Evolutionary conservation across 2,797 vertebrate species (phyloP), one percentile per base, ranked within the genome.

Genomic region (Streptopelia turtur): DNA sequence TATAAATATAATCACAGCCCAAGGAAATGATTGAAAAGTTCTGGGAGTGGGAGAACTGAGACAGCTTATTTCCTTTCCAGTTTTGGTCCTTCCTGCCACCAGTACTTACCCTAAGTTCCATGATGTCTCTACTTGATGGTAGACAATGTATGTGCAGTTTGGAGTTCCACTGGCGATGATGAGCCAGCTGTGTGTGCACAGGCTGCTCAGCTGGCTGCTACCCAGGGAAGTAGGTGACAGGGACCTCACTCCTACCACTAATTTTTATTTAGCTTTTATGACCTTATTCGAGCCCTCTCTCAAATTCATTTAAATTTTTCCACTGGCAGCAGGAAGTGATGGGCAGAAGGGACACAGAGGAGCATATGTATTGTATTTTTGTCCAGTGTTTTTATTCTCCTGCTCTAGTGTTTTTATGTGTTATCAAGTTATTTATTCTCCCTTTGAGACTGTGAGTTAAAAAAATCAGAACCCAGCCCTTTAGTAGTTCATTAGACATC

Each of bases 351-450:
- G 17, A 81, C 59, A 49, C 76, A 71, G 49, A 27, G 52, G 33
- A 64, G 33, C 14, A 37, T 65, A 20, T 5, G 9, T 78, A 45
- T 63, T 61, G 8, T 24, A 28, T 24, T 41, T 92, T 56, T 72
- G 33, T 83, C 28, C 20, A 41, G 20, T 72, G 56, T 55, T 85
- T 72, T 28, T 7, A 25, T 60, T 82, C n/a, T 72, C 10, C 5
- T 61, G 68, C 21, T 65, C 6, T 49, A 64, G 3, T 77, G 23
- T 81, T 83, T 74, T 74, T 25, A 37, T 45, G 60, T 33, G 23
- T 74, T 90, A 83, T 8, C 28, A 50, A 70, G 30, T 80, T 83
- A 17, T 69, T 89, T 70, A 22, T 70, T 78, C 9, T 94, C 12
- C 14, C 27, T 81, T 64, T 74, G 23, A 80, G 25, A 45, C 49